Percentiles rank a stretch among this genome's conserved stretches.
Evolutionary conservation across 2,113 vertebrate species (phyloP).

Genomic region (Eurypyga helias): DNA sequence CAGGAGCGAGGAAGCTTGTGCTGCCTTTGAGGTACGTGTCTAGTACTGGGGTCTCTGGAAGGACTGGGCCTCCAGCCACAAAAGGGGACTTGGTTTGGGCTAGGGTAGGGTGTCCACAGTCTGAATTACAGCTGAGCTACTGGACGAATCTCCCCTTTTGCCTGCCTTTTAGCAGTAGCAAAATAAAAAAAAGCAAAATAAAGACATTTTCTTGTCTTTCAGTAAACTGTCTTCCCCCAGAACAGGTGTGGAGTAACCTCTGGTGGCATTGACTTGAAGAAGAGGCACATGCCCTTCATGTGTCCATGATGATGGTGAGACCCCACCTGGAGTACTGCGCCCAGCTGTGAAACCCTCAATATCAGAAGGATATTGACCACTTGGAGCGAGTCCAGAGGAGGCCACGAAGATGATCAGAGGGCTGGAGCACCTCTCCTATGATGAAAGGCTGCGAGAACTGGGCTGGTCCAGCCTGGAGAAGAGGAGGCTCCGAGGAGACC

Average conservation of each 20-base stretch:
- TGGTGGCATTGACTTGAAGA: background rate
- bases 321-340: too few relatives aligned
- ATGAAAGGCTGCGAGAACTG: too few relatives aligned
- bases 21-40: background rate
- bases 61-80: background rate
- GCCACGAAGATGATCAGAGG: too few relatives aligned
- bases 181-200: background rate
- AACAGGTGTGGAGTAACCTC: fast-evolving
- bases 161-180: background rate
- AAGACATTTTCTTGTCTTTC: background rate
- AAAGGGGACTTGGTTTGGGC: background rate
- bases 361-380: too few relatives aligned
- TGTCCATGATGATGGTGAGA: background rate
- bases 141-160: background rate
- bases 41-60: background rate
- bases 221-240: background rate
- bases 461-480: too few relatives aligned
- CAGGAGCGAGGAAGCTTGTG: background rate
- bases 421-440: too few relatives aligned
- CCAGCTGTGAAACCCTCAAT: too few relatives aligned
- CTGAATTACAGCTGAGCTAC: background rate
- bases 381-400: too few relatives aligned
- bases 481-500: too few relatives aligned
- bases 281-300: background rate
- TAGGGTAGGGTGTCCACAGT: background rate